Conservation (phyloP, 2,888 invertebrate genomes). For the Cyaniris semiargus region DNA sequence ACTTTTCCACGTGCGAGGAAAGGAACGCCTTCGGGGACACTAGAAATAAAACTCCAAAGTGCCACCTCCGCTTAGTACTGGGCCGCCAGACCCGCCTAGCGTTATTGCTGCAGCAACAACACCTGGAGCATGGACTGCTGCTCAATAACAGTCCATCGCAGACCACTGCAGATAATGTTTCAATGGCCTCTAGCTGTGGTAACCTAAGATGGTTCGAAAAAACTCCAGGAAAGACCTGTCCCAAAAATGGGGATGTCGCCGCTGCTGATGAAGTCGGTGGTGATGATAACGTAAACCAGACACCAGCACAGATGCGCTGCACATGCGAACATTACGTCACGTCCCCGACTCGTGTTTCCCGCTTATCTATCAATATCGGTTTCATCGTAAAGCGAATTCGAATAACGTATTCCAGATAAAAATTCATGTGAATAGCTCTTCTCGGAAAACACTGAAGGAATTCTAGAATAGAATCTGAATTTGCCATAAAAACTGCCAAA, state of each 20-base stretch:
- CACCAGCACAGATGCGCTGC: conserved; percentile 7
- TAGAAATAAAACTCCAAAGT: too few relatives aligned
- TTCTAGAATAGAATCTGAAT: neutral
- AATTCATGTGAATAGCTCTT: neutral
- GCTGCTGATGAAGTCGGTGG: neutral
- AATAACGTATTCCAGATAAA: conserved; percentile 20
- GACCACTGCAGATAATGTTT: too few relatives aligned
- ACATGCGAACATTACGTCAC: conserved; percentile 21
- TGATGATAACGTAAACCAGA: conserved; percentile 23
- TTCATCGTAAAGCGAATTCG: conserved; percentile 17
- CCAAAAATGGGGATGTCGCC: neutral
- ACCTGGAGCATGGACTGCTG: too few relatives aligned
- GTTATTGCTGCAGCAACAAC: too few relatives aligned
- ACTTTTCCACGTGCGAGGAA: too few relatives aligned
- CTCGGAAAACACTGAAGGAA: neutral
- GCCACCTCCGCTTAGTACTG: too few relatives aligned
- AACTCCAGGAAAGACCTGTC: neutral
- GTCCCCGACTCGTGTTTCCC: conserved; percentile 17
- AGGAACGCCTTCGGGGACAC: too few relatives aligned
- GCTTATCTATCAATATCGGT: conserved; percentile 24
- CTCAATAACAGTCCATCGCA: too few relatives aligned
- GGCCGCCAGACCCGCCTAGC: too few relatives aligned
- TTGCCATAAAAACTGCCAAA: neutral
- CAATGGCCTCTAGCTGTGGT: neutral
- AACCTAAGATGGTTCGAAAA: neutral